phyloP scores from a whole-genome alignment of 2,797 vertebrate species.

The Xenentodon cancila region DNA sequence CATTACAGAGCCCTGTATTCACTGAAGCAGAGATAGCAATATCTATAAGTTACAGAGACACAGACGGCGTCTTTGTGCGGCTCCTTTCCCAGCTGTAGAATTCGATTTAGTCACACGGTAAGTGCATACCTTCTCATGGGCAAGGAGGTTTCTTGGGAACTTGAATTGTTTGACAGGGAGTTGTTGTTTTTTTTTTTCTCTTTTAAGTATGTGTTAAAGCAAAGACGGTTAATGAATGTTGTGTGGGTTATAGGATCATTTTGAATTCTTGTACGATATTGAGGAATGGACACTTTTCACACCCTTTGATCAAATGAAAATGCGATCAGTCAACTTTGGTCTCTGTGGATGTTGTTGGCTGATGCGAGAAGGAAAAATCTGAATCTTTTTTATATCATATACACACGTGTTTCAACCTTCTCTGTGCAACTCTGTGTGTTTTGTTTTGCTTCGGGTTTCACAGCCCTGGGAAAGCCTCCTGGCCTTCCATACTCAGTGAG shows the following conservation, averaged over 20 bases:
- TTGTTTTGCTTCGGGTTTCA: conserved; percentile 62
- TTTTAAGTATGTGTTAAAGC: background rate
- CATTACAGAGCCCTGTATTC: conserved; percentile 63
- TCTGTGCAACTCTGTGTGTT: conserved; percentile 34
- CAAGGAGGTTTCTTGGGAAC: conserved; percentile 30
- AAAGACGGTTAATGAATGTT: conserved; percentile 4
- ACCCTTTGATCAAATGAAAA: conserved; percentile 24
- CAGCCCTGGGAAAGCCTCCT: conserved; percentile 63
- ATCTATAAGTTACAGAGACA: conserved; percentile 60
- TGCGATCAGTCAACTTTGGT: conserved; percentile 3
- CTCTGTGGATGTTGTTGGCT: conserved; percentile 4
- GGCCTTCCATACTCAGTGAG: conserved; percentile 57
- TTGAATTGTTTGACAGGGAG: conserved; percentile 17
- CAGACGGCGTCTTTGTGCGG: conserved; percentile 62
- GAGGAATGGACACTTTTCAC: conserved; percentile 8
- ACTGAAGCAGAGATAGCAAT: conserved; percentile 50
- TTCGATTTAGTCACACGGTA: conserved; percentile 32
- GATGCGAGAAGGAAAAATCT: conserved; percentile 7
- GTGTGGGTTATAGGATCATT: background rate
- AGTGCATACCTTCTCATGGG: conserved; percentile 26
- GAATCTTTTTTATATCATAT: conserved; percentile 5
- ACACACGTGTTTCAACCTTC: conserved; percentile 26
- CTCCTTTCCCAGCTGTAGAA: conserved; percentile 45
- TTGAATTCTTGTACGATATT: conserved; percentile 4
- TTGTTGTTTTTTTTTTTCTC: conserved; percentile 18